Percentiles rank a stretch among this genome's conserved stretches.
Evolutionary conservation across 2,113 vertebrate species (phyloP).

Genomic region (Anhinga rufa): DNA sequence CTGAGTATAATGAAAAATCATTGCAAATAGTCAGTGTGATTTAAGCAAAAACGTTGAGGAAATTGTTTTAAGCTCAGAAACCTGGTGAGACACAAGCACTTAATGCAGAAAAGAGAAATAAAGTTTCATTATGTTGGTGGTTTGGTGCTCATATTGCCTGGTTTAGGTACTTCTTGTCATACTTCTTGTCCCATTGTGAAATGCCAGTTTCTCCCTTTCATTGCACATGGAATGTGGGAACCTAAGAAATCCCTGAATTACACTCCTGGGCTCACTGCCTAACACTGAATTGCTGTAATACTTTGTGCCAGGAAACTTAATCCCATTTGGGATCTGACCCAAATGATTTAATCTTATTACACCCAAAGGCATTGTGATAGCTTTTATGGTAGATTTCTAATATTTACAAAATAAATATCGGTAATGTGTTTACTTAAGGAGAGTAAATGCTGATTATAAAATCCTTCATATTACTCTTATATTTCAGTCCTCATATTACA

Average conservation of each 20-base stretch:
- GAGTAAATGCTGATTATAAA: background rate
- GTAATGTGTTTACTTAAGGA: background rate
- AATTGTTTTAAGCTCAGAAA: background rate
- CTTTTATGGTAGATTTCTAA: background rate
- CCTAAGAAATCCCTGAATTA: background rate
- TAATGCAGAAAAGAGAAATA: background rate
- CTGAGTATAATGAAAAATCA: background rate
- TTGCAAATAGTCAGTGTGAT: background rate
- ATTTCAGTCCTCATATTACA: background rate
- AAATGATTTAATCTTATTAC: constrained; percentile 3
- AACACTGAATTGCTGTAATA: background rate
- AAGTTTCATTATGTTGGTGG: background rate
- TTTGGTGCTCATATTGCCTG: background rate
- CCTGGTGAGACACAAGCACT: background rate
- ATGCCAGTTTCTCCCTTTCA: background rate
- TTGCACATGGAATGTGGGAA: background rate
- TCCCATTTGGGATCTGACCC: constrained; percentile 11
- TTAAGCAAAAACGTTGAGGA: background rate
- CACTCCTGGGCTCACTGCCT: constrained; percentile 4
- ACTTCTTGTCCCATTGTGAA: background rate
- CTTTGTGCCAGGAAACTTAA: constrained; percentile 1
- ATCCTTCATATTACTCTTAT: background rate
- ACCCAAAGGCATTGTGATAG: background rate
- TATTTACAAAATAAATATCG: background rate
- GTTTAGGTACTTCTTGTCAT: background rate